phyloP scores from a whole-genome alignment of 2,113 vertebrate species.

The Micromys minutus region DNA sequence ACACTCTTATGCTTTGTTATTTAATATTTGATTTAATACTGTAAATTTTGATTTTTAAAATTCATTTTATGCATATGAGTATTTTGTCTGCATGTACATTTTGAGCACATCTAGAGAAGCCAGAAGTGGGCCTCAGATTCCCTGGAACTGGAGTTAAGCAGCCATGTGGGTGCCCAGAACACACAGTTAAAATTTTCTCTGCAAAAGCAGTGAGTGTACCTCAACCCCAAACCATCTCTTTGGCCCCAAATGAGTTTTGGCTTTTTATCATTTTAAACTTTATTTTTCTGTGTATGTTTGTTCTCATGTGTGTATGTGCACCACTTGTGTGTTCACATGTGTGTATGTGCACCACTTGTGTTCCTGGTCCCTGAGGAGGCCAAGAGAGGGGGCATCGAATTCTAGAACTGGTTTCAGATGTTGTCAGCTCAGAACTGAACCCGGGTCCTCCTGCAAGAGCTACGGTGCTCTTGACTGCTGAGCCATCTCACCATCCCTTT shows the following conservation, averaged over 20 bases:
- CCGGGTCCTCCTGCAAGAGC: neutral
- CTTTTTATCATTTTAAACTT: neutral
- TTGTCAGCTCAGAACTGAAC: neutral
- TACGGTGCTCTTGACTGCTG: neutral
- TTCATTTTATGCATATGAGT: neutral
- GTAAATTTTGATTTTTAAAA: neutral
- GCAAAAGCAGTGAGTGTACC: neutral
- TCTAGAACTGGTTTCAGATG: neutral
- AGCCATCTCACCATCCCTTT: neutral
- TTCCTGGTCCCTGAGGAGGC: neutral
- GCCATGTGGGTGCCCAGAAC: neutral
- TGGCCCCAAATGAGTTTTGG: neutral
- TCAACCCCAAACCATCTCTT: neutral
- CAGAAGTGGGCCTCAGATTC: neutral
- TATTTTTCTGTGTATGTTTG: neutral
- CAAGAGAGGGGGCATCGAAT: rapidly evolving
- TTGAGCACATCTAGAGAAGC: neutral
- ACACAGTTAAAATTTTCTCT: neutral
- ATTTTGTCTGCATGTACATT: neutral
- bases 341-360: neutral
- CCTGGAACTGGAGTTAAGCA: neutral
- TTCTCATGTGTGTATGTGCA: neutral
- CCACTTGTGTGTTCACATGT: neutral
- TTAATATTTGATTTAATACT: neutral
- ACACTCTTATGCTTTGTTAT: neutral